Percentiles rank a stretch among this genome's conserved stretches.
Conservation (phyloP, 92 coral and sea anemone species). For the Muricea muricata region DNA sequence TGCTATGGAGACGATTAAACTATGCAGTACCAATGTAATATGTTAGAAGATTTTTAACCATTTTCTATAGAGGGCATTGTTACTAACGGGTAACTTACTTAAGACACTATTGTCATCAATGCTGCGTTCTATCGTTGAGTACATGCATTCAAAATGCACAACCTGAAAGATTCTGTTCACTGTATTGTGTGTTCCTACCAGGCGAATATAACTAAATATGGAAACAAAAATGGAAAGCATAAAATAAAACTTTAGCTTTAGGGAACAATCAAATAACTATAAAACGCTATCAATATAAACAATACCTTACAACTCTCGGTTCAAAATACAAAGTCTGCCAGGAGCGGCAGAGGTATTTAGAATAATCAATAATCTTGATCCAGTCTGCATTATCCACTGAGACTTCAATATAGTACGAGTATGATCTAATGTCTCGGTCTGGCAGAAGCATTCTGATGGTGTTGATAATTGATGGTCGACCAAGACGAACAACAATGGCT, state of each 20-base stretch:
- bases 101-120: slow-evolving; percentile 79
- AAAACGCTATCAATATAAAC: no score
- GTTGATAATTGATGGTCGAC: slow-evolving; percentile 91
- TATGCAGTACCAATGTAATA: no score
- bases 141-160: slow-evolving; percentile 94
- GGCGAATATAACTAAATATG: slow-evolving; percentile 76
- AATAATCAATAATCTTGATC: slow-evolving; percentile 88
- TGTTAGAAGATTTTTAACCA: no score
- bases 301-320: slow-evolving; percentile 97
- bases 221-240: slow-evolving; percentile 17
- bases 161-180: slow-evolving; percentile 93
- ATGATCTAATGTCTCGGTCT: slow-evolving; percentile 88
- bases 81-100: no score
- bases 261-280: neutral
- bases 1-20: no score
- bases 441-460: slow-evolving; percentile 83
- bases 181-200: slow-evolving; percentile 87
- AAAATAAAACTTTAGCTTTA: neutral
- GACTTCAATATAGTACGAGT: slow-evolving; percentile 91
- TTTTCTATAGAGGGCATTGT: no score
- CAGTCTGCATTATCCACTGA: slow-evolving; percentile 94
- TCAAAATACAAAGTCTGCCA: slow-evolving; percentile 91
- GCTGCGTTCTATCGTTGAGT: slow-evolving; percentile 70
- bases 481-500: slow-evolving; percentile 84
- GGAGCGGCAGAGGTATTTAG: slow-evolving; percentile 86